Percentiles rank a stretch among this genome's conserved stretches.
phyloP scores from a whole-genome alignment of 2,797 vertebrate species.

The Cynodonichthys magdalenae region DNA sequence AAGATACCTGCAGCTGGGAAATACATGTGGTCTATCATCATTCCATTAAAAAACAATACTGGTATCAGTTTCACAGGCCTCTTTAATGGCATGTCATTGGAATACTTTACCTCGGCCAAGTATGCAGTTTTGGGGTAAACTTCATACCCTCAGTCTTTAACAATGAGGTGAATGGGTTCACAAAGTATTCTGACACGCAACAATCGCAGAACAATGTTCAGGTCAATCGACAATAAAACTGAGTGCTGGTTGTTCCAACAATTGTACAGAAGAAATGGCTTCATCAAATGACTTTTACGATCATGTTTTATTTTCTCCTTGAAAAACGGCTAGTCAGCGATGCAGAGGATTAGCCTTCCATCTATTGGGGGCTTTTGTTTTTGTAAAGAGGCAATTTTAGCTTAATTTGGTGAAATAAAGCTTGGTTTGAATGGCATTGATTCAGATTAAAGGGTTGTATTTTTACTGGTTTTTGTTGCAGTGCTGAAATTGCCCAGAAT shows the following conservation, averaged over 20 bases:
- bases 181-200: slow-evolving; percentile 9
- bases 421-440: slow-evolving; percentile 53
- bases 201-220: slow-evolving; percentile 14
- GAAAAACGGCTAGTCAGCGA: slow-evolving; percentile 61
- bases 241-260: slow-evolving; percentile 57
- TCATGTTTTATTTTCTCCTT: slow-evolving; percentile 62
- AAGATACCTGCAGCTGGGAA: not conserved
- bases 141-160: slow-evolving; percentile 17
- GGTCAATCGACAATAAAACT: slow-evolving; percentile 17
- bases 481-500: slow-evolving; percentile 23
- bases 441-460: slow-evolving; percentile 46
- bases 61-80: slow-evolving; percentile 35
- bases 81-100: slow-evolving; percentile 28
- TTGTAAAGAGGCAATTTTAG: slow-evolving; percentile 59
- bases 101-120: slow-evolving; percentile 16
- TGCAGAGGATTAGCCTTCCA: slow-evolving; percentile 62
- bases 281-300: slow-evolving; percentile 62
- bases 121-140: slow-evolving; percentile 23
- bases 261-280: slow-evolving; percentile 37
- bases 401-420: slow-evolving; percentile 61
- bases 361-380: slow-evolving; percentile 57
- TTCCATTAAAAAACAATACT: slow-evolving; percentile 13
- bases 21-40: slow-evolving; percentile 14
- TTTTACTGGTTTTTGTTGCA: slow-evolving; percentile 48
- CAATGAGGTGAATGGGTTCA: slow-evolving; percentile 14